These are phyloP conservation scores for Aphodius sticticus DNA, from an alignment of 2,888 invertebrate species.

Conservation along the genomic window DNA sequence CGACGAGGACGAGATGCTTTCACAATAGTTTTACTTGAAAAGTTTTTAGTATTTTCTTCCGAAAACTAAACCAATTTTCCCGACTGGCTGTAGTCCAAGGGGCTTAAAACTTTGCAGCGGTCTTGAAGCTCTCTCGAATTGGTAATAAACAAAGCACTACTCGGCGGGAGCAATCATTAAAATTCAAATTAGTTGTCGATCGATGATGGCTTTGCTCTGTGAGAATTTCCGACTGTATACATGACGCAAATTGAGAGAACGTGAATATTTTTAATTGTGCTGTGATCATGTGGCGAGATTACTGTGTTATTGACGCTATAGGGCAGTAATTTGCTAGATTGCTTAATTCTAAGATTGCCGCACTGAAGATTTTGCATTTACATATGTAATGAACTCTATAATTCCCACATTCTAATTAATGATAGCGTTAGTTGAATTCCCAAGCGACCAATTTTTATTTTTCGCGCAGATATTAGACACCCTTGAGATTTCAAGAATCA, in stretches of 20 bases:
- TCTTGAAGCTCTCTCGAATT: background rate
- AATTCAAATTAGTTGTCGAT: background rate
- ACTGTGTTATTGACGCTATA: too few relatives aligned
- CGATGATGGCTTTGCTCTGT: background rate
- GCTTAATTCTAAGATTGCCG: too few relatives aligned
- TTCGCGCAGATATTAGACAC: too few relatives aligned
- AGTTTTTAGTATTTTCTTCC: background rate
- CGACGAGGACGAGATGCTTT: background rate
- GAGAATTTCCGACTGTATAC: background rate
- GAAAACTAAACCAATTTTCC: background rate
- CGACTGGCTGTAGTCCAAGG: background rate
- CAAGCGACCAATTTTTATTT: too few relatives aligned
- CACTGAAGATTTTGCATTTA: too few relatives aligned
- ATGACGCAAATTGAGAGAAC: background rate
- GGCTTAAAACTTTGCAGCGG: background rate
- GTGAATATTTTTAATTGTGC: background rate
- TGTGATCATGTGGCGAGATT: background rate
- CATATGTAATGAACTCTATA: too few relatives aligned
- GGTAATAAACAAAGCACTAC: background rate
- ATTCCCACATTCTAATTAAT: too few relatives aligned
- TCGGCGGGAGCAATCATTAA: background rate
- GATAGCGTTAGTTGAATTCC: too few relatives aligned
- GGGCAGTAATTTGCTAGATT: too few relatives aligned
- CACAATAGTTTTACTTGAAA: constrained; percentile 4
- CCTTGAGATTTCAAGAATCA: too few relatives aligned